Evolutionary conservation across 2,113 vertebrate species (phyloP).

Genomic region (Barnardius zonarius): DNA sequence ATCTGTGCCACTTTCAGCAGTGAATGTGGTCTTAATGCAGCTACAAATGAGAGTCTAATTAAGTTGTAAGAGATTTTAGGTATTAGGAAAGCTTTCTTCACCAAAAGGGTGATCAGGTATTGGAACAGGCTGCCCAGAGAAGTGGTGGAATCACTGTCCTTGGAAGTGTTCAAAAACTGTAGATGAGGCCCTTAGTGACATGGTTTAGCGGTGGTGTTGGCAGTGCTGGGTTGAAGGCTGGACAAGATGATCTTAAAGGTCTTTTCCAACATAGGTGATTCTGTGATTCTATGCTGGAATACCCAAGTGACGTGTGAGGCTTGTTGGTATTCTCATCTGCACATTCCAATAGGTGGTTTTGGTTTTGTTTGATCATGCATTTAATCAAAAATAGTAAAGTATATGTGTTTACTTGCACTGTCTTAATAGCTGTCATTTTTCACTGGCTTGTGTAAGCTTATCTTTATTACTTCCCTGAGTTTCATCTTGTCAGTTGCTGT

Average conservation of each 20-base stretch:
- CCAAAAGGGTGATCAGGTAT: neutral
- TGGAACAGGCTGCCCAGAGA: neutral
- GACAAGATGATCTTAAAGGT: neutral
- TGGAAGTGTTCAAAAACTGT: neutral
- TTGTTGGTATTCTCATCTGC: neutral
- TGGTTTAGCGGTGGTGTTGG: neutral
- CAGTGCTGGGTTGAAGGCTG: neutral
- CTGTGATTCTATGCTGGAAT: neutral
- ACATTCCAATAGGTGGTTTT: neutral
- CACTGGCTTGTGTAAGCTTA: neutral
- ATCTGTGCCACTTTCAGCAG: neutral
- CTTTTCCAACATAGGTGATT: neutral
- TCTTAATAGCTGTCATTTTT: neutral
- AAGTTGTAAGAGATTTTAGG: neutral
- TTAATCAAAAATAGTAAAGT: neutral
- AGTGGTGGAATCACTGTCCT: neutral
- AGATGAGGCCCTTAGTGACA: neutral
- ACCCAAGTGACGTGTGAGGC: rapidly evolving
- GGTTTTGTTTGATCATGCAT: neutral
- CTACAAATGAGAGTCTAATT: neutral
- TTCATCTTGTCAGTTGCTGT: neutral
- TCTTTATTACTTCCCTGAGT: neutral
- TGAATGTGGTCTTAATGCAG: neutral
- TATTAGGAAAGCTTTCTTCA: neutral
- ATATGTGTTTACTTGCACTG: neutral